Conservation (phyloP, 2,113 vertebrate species). For the Mobula birostris region DNA sequence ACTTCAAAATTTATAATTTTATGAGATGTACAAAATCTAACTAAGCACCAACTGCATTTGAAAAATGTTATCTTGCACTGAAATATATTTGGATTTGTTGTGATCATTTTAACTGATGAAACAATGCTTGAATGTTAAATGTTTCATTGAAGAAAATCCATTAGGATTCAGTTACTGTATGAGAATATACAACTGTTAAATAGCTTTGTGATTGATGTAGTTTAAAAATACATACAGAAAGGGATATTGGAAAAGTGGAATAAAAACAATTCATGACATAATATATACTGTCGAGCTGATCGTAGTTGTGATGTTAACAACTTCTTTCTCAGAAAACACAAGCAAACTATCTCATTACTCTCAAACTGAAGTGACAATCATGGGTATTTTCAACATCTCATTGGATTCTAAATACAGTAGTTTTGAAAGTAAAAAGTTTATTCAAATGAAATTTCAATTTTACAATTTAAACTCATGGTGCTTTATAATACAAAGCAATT, state of each 20-base stretch:
- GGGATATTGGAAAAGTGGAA: background rate
- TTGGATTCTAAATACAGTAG: background rate
- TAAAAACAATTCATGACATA: background rate
- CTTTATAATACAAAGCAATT: slow-evolving; percentile 13
- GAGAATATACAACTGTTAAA: background rate
- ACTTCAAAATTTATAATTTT: background rate
- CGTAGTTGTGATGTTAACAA: background rate
- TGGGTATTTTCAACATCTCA: background rate
- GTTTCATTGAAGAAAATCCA: background rate
- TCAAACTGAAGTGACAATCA: background rate
- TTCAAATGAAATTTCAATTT: background rate
- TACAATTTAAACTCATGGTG: background rate
- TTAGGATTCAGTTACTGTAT: background rate
- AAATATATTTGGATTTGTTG: background rate
- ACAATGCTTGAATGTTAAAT: background rate
- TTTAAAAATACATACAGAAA: background rate
- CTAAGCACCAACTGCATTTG: background rate
- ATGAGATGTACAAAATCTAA: background rate
- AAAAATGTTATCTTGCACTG: background rate
- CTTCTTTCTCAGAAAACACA: background rate
- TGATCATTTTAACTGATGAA: background rate
- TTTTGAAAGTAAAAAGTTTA: background rate
- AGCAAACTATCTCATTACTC: background rate
- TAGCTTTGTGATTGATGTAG: background rate
- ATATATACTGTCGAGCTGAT: background rate